phyloP scores from a whole-genome alignment of 1,140 invertebrate species.

The Rhyacophila brunnea region DNA sequence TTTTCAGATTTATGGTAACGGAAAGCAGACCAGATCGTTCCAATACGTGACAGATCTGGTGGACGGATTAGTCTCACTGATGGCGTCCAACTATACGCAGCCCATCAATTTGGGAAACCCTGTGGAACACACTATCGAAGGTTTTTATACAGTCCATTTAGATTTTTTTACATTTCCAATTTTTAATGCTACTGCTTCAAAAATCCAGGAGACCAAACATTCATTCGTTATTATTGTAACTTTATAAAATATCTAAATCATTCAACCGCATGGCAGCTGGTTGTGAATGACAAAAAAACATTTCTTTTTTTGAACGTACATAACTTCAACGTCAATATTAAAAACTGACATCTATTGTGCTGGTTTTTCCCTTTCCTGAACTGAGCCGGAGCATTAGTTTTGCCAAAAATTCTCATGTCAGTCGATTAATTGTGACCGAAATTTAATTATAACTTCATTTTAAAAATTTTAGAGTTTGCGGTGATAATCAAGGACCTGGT shows the following conservation, averaged over 20 bases:
- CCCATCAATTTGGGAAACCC: constrained; percentile 99
- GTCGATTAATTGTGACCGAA: no score
- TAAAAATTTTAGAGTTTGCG: constrained; percentile 91
- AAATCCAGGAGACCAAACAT: neutral
- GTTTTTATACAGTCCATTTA: constrained; percentile 52
- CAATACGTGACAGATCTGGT: constrained; percentile 98
- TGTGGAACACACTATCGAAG: constrained; percentile 93
- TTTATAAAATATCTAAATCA: no score
- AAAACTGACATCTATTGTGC: no score
- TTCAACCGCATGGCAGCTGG: no score
- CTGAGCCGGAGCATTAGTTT: no score
- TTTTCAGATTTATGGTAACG: constrained; percentile 87
- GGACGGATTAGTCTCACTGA: constrained; percentile 88
- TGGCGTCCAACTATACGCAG: constrained; percentile 90
- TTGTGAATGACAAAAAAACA: no score
- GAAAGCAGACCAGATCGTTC: constrained; percentile 95
- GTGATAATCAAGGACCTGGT: constrained; percentile 85
- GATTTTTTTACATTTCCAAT: neutral
- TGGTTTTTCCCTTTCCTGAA: no score
- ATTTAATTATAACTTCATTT: no score
- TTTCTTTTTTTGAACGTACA: no score
- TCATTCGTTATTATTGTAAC: no score
- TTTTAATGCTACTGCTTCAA: neutral
- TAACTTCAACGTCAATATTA: no score
- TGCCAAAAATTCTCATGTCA: no score